A percentile compares a stretch with the other conserved stretches of the same genome.
Conservation (phyloP, 2,113 vertebrate genomes). For the Thalassarche chlororhynchos region DNA sequence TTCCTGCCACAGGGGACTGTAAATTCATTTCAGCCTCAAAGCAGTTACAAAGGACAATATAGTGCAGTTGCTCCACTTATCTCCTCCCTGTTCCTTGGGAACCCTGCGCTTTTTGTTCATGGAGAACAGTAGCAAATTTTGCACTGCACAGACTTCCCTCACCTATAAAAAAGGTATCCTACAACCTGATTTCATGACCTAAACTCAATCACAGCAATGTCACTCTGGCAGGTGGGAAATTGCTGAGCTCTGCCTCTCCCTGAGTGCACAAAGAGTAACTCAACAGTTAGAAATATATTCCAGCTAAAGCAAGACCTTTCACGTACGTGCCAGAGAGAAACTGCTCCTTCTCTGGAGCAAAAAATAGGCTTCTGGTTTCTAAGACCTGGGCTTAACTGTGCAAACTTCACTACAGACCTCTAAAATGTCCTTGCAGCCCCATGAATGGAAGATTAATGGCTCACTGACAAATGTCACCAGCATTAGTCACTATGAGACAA, state of each 20-base stretch:
- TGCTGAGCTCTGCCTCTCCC: background rate
- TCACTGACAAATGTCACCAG: background rate
- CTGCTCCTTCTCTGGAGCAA: background rate
- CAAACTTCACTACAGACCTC: background rate
- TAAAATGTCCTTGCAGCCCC: background rate
- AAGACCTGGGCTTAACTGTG: background rate
- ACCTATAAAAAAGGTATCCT: background rate
- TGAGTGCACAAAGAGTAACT: background rate
- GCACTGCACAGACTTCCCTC: background rate
- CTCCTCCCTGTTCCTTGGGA: background rate
- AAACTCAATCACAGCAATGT: background rate
- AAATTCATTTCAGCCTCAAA: background rate
- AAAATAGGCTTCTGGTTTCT: background rate
- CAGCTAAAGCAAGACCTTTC: background rate
- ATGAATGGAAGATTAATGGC: background rate
- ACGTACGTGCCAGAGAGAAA: fast-evolving
- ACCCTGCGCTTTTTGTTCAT: background rate
- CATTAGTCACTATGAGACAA: background rate
- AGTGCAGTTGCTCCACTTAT: background rate
- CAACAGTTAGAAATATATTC: background rate
- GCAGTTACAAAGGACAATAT: too few species aligned
- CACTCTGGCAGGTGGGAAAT: background rate
- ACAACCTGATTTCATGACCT: background rate
- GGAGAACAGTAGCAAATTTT: background rate
- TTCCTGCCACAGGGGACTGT: background rate